Conservation (phyloP, 1,140 invertebrate genomes). For the Micrasema minimum region DNA sequence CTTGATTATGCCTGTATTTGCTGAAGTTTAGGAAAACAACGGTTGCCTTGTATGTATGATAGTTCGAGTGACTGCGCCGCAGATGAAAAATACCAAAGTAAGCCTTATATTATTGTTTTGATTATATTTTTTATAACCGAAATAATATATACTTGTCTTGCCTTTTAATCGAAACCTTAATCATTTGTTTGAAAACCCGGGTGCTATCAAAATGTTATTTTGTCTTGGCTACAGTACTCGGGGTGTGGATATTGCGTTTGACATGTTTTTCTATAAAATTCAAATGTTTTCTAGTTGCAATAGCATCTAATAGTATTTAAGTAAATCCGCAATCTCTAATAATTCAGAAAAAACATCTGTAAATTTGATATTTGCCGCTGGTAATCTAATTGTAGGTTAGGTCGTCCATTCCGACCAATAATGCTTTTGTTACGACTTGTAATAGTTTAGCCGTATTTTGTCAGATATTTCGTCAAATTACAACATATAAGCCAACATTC, state of each 20-base stretch:
- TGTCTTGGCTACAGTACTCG: slow-evolving; percentile 25
- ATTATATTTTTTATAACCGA: slow-evolving; percentile 1
- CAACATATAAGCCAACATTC: too few species aligned
- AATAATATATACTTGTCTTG: not conserved
- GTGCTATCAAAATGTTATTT: slow-evolving; percentile 34
- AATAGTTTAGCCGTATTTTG: not conserved
- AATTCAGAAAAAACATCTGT: not conserved
- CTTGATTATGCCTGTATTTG: slow-evolving; percentile 33
- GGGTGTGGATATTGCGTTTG: slow-evolving; percentile 48
- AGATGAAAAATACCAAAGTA: slow-evolving; percentile 60
- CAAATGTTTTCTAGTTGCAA: slow-evolving; percentile 23
- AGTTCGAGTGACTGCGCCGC: slow-evolving; percentile 67
- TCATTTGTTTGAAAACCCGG: slow-evolving; percentile 18
- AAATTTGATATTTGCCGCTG: slow-evolving; percentile 26
- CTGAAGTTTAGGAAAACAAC: slow-evolving; percentile 67
- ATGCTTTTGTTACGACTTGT: slow-evolving; percentile 22
- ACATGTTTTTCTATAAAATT: slow-evolving; percentile 38
- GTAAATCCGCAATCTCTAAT: not conserved
- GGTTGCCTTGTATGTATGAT: slow-evolving; percentile 64
- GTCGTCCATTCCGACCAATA: slow-evolving; percentile 39
- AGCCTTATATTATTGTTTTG: slow-evolving; percentile 38
- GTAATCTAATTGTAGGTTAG: slow-evolving; percentile 40
- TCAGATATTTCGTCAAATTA: too few species aligned
- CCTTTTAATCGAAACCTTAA: slow-evolving; percentile 1
- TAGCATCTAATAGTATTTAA: not conserved